Conservation (phyloP, 2,113 vertebrate genomes). For the Pluvialis apricaria region DNA sequence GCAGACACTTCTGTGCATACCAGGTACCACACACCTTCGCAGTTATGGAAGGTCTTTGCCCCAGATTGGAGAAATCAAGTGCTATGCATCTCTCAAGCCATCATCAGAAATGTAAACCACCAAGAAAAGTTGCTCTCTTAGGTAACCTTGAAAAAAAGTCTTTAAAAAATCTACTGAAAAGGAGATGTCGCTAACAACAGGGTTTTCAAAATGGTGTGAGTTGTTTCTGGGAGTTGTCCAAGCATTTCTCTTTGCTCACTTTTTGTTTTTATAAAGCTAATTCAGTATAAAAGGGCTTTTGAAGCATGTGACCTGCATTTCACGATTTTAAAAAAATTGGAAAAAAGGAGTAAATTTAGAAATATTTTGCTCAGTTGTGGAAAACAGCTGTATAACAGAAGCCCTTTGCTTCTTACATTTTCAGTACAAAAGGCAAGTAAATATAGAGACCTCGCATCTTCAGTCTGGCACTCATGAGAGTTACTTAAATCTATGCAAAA, state of each 20-base stretch:
- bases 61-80: background rate
- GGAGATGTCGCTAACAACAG: background rate
- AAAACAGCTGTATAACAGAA: conserved; percentile 29
- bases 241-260: background rate
- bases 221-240: conserved; percentile 24
- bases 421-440: conserved; percentile 53
- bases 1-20: background rate
- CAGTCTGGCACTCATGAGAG: background rate
- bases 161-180: background rate
- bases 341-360: background rate
- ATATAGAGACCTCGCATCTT: conserved; percentile 25
- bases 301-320: background rate
- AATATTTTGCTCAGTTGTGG: conserved; percentile 2
- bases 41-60: background rate
- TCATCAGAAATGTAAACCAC: background rate
- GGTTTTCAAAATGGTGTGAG: background rate
- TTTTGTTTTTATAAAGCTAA: conserved; percentile 13
- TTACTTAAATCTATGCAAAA: background rate
- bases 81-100: background rate
- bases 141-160: background rate
- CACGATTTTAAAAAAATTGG: background rate
- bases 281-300: conserved; percentile 17
- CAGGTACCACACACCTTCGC: background rate
- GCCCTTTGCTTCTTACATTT: conserved; percentile 8
- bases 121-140: background rate